A percentile compares a stretch with the other conserved stretches of the same genome.
phyloP scores from a whole-genome alignment of 2,113 vertebrate genomes.

The Nettapus auritus region DNA sequence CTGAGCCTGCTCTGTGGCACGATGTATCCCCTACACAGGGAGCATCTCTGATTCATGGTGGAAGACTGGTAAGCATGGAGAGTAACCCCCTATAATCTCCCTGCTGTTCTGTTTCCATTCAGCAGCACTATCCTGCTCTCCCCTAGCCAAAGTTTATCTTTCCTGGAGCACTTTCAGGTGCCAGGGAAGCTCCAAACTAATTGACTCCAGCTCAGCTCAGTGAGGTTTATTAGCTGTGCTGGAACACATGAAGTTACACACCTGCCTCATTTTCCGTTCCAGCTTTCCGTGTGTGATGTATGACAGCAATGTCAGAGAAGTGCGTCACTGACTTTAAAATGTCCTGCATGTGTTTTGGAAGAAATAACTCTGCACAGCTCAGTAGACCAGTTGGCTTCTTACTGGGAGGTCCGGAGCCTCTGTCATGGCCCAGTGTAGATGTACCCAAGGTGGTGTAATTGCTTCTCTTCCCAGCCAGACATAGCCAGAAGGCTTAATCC shows the following conservation, averaged over 20 bases:
- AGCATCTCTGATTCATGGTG: background rate
- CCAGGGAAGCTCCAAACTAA: background rate
- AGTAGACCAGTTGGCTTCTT: background rate
- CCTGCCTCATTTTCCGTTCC: background rate
- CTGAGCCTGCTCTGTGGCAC: background rate
- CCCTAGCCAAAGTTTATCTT: background rate
- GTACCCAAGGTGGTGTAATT: background rate
- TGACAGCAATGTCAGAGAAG: background rate
- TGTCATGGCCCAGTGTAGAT: background rate
- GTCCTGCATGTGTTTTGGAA: background rate
- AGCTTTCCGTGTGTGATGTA: background rate
- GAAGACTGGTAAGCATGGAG: background rate
- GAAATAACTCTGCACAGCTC: background rate
- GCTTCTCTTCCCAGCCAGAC: background rate
- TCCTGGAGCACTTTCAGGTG: background rate
- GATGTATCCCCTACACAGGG: background rate
- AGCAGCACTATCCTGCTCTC: background rate
- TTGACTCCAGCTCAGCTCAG: background rate
- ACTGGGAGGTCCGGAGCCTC: background rate
- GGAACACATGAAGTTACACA: background rate
- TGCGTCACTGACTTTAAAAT: background rate
- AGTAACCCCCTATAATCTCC: background rate
- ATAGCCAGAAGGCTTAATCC: background rate
- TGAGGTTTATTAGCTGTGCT: background rate
- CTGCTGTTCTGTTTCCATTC: background rate